Conservation (phyloP, 2,113 vertebrate species). For the Reinhardtius hippoglossoides region DNA sequence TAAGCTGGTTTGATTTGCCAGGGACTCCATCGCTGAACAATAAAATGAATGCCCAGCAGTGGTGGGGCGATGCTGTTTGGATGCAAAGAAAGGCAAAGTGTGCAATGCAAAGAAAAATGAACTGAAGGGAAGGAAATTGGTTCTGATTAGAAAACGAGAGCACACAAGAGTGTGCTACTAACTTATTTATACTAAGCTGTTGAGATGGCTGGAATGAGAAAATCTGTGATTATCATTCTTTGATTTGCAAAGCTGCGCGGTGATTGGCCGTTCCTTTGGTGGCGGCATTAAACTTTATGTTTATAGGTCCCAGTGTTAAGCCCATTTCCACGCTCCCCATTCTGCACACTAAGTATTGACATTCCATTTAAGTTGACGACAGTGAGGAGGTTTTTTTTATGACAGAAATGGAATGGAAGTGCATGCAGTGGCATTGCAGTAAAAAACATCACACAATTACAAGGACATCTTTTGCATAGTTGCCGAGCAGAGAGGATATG, state of each 20-base stretch:
- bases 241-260: slow-evolving; percentile 65
- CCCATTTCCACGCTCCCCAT: slow-evolving; percentile 77
- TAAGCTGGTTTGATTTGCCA: not conserved
- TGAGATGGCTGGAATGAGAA: slow-evolving; percentile 60
- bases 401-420: slow-evolving; percentile 73
- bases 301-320: slow-evolving; percentile 75
- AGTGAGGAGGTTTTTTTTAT: slow-evolving; percentile 66
- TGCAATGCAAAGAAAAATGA: slow-evolving; percentile 20
- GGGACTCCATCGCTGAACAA: slow-evolving; percentile 14
- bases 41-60: not conserved
- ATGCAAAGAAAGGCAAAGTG: slow-evolving; percentile 20
- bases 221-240: slow-evolving; percentile 74
- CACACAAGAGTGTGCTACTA: slow-evolving; percentile 44
- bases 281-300: slow-evolving; percentile 76
- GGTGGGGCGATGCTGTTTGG: not conserved
- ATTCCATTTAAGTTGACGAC: slow-evolving; percentile 78
- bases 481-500: slow-evolving; percentile 63
- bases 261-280: slow-evolving; percentile 67
- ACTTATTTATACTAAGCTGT: slow-evolving; percentile 73
- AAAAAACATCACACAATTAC: slow-evolving; percentile 79
- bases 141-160: slow-evolving; percentile 56
- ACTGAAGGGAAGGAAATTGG: slow-evolving; percentile 37
- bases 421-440: slow-evolving; percentile 52
- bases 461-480: slow-evolving; percentile 65
- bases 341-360: slow-evolving; percentile 76